These are phyloP conservation scores for Gerosis bhagava DNA, from an alignment of 2,888 invertebrate genomes.

Conservation along the genomic window DNA sequence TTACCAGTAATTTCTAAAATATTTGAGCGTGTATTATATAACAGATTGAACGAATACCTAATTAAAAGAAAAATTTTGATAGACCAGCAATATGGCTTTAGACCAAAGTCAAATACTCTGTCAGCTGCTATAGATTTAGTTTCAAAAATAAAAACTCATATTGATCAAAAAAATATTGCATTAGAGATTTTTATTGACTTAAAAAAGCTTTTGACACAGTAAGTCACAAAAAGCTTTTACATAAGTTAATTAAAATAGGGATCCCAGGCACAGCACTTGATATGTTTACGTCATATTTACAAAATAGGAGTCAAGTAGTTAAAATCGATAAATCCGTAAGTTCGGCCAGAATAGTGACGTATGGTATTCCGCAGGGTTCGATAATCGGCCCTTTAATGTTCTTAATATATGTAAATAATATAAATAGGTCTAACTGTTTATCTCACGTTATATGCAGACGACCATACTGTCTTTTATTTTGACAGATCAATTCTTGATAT, in stretches of 20 bases:
- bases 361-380: conserved; percentile 28
- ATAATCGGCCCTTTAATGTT: conserved; percentile 27
- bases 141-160: no score
- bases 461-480: conserved; percentile 16
- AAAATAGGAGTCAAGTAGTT: conserved; percentile 26
- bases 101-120: conserved; percentile 18
- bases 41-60: conserved; percentile 13
- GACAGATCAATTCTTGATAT: conserved; percentile 2
- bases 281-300: conserved; percentile 25
- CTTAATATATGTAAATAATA: conserved; percentile 20
- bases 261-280: conserved; percentile 12
- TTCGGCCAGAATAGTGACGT: conserved; percentile 10
- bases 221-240: conserved; percentile 16
- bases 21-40: conserved; percentile 24
- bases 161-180: no score
- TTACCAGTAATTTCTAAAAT: conserved; percentile 24
- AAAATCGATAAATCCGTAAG: conserved; percentile 22
- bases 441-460: conserved; percentile 14
- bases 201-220: no score
- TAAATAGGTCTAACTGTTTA: conserved; percentile 6
- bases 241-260: conserved; percentile 24
- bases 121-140: no score
- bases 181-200: no score
- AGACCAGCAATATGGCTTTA: conserved; percentile 18
- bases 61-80: conserved; percentile 11